phyloP scores from a whole-genome alignment of 2,113 vertebrate species.

The Todiramphus saurophagus region DNA sequence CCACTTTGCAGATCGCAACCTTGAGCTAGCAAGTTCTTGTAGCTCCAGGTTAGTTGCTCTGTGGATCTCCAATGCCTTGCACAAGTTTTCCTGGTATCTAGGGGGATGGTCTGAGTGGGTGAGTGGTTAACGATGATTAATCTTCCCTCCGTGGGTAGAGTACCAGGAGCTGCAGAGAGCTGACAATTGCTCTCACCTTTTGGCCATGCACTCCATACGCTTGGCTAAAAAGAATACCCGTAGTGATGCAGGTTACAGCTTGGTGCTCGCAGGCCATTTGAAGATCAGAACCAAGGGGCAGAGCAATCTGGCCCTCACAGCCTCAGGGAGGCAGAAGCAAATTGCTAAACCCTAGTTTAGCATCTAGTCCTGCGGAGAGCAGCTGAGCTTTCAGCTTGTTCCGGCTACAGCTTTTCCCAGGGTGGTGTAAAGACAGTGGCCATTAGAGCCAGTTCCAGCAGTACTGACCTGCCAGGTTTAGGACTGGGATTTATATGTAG shows the following conservation, averaged over 20 bases:
- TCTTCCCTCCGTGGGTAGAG: slow-evolving; percentile 26
- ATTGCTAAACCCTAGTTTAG: background rate
- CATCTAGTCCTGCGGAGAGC: background rate
- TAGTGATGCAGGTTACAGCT: background rate
- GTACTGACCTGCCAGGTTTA: background rate
- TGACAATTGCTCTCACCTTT: slow-evolving; percentile 55
- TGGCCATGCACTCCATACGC: slow-evolving; percentile 19
- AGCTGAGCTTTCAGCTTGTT: background rate
- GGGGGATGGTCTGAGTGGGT: background rate
- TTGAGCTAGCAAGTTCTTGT: background rate
- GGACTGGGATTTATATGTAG: background rate
- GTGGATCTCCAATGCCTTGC: background rate
- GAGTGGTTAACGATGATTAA: slow-evolving; percentile 29
- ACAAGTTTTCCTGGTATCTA: background rate
- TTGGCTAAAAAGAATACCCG: background rate
- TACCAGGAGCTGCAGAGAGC: slow-evolving; percentile 30
- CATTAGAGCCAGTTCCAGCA: background rate
- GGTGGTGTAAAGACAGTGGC: background rate
- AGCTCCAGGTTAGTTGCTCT: background rate
- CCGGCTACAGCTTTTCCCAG: background rate
- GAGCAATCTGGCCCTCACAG: background rate
- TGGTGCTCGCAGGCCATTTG: rapidly evolving
- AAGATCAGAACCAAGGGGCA: background rate
- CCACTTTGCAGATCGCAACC: background rate
- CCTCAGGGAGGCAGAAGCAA: background rate